Evolutionary conservation across 2,797 vertebrate species (phyloP).

Genomic region (Melopsittacus undulatus): DNA sequence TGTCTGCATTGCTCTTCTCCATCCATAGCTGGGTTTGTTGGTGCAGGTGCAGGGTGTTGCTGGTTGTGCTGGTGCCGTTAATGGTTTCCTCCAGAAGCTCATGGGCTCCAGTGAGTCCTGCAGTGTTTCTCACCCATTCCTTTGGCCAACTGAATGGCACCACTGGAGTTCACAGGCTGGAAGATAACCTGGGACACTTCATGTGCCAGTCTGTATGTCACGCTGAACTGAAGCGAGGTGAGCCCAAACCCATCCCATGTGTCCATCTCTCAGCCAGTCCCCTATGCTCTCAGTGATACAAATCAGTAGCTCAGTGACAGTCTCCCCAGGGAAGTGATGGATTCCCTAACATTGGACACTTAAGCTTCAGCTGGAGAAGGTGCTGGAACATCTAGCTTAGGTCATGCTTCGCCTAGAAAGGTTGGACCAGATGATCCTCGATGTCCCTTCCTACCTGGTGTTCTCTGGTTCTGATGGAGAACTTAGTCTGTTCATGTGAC

Average conservation of each 20-base stretch:
- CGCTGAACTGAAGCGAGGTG: neutral
- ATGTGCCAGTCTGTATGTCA: neutral
- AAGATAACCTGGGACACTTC: neutral
- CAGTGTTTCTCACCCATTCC: neutral
- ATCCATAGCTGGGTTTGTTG: neutral
- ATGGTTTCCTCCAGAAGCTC: neutral
- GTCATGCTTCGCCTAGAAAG: neutral
- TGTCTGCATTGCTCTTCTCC: neutral
- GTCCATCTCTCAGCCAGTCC: neutral
- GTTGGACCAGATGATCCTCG: neutral
- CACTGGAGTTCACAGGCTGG: neutral
- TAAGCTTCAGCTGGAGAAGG: neutral
- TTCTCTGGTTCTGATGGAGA: neutral
- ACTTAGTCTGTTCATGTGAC: no score
- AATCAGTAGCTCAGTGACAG: neutral
- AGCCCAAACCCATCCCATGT: neutral
- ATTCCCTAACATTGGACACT: neutral
- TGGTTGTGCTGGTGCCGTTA: neutral
- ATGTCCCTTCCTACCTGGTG: neutral
- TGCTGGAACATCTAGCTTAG: neutral
- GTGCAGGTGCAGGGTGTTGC: neutral
- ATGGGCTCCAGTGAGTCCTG: neutral
- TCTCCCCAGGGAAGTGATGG: neutral
- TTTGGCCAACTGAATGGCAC: neutral
- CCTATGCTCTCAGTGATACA: neutral